Evolutionary conservation across 2,888 invertebrate genomes (phyloP).

Genomic region (Tortricodes alternella): DNA sequence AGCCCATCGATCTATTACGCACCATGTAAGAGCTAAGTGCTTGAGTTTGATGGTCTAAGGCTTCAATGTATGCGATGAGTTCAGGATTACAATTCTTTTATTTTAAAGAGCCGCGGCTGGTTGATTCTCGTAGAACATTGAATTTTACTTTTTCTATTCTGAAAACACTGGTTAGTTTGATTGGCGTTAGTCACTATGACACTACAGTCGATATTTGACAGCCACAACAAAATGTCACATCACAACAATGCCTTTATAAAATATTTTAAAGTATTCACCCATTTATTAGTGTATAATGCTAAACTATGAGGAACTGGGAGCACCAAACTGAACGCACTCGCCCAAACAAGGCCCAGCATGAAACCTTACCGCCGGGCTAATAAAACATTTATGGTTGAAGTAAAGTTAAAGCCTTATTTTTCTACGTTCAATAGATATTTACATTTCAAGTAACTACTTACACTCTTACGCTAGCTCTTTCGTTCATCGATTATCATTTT

Average conservation of each 20-base stretch:
- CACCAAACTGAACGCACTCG: not conserved
- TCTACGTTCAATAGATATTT: too few relatives aligned
- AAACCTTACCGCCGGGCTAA: slow-evolving; percentile 72
- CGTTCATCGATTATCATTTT: too few relatives aligned
- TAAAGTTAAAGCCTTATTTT: slow-evolving; percentile 42
- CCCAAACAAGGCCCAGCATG: slow-evolving; percentile 45
- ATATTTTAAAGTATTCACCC: not conserved
- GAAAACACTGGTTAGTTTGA: not conserved
- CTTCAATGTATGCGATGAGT: too few relatives aligned
- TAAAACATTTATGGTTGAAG: slow-evolving; percentile 71
- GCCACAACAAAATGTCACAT: slow-evolving; percentile 10
- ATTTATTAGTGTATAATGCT: slow-evolving; percentile 10
- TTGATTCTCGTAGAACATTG: too few relatives aligned
- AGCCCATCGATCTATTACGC: too few relatives aligned
- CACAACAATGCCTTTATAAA: not conserved
- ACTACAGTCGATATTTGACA: not conserved
- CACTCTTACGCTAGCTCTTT: too few relatives aligned
- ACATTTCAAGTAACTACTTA: too few relatives aligned
- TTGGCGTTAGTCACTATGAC: not conserved
- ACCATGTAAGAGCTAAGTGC: too few relatives aligned
- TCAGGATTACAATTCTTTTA: too few relatives aligned
- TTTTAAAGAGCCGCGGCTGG: too few relatives aligned
- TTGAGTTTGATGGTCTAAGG: too few relatives aligned
- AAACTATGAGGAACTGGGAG: slow-evolving; percentile 32
- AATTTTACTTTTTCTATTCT: too few relatives aligned